phyloP scores from a whole-genome alignment of 2,888 invertebrate genomes.

The Acleris sparsana region DNA sequence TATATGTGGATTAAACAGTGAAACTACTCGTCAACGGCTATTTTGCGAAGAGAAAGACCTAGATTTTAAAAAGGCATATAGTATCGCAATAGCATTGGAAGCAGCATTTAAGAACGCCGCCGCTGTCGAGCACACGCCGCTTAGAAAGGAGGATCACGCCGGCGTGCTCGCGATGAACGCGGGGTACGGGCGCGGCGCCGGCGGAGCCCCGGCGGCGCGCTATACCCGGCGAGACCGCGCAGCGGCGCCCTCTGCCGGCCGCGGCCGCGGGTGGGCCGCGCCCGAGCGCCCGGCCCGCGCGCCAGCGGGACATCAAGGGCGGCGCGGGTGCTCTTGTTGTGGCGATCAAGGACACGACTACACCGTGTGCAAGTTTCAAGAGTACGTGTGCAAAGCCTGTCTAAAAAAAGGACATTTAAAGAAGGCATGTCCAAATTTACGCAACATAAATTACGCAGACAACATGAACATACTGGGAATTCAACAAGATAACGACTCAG shows the following conservation, averaged over 20 bases:
- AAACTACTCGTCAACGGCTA: slow-evolving; percentile 2
- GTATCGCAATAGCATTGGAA: slow-evolving; percentile 11
- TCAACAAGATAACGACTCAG: too few species aligned
- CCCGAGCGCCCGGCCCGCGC: slow-evolving; percentile 19
- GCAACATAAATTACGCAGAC: neutral
- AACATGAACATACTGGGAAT: neutral
- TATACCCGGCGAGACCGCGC: neutral
- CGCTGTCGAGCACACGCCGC: slow-evolving; percentile 6
- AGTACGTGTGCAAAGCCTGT: slow-evolving; percentile 20
- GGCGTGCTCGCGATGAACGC: slow-evolving; percentile 2
- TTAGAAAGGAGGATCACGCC: neutral
- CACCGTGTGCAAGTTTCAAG: slow-evolving; percentile 17
- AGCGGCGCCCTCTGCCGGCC: neutral
- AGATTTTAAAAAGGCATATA: slow-evolving; percentile 5
- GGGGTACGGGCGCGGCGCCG: slow-evolving; percentile 1
- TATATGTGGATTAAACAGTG: slow-evolving; percentile 5
- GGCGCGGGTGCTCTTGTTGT: neutral
- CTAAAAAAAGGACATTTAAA: slow-evolving; percentile 17
- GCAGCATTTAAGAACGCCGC: slow-evolving; percentile 11
- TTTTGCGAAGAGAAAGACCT: slow-evolving; percentile 6
- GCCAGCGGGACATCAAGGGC: neutral
- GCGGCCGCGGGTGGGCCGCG: slow-evolving; percentile 28
- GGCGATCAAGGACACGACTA: too few species aligned
- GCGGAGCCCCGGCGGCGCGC: neutral
- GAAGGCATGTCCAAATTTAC: slow-evolving; percentile 3